Conservation (phyloP, 2,113 vertebrate genomes). For the Ancistrus triradiatus region DNA sequence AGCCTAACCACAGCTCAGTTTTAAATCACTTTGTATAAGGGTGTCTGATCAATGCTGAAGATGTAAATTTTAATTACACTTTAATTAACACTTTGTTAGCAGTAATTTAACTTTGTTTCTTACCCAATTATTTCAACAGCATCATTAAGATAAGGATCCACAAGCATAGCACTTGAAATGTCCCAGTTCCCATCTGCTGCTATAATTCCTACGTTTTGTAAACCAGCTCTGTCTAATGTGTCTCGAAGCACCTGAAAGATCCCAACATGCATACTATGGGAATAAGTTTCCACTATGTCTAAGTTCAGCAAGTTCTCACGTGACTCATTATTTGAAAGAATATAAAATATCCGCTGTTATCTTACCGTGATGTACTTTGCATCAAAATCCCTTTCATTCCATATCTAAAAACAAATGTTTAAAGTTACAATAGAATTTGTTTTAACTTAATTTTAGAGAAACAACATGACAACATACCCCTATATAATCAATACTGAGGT, state of each 20-base stretch:
- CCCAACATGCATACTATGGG: not conserved
- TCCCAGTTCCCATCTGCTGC: conserved; percentile 82
- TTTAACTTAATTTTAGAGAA: not conserved
- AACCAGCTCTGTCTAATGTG: conserved; percentile 76
- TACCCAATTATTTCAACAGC: conserved; percentile 82
- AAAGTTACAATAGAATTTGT: not conserved
- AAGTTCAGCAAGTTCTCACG: not conserved
- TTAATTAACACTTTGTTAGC: too few species aligned
- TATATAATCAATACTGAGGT: conserved; percentile 89
- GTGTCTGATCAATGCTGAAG: too few species aligned
- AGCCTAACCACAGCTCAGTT: too few species aligned
- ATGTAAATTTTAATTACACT: too few species aligned
- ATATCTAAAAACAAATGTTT: conserved; percentile 74
- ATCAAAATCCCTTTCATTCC: conserved; percentile 86
- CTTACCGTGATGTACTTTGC: conserved; percentile 89
- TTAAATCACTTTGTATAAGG: too few species aligned
- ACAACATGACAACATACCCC: conserved; percentile 75
- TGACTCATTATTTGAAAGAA: not conserved
- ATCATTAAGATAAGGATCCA: conserved; percentile 77
- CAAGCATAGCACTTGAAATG: conserved; percentile 65
- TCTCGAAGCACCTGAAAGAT: conserved; percentile 76
- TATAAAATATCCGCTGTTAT: not conserved
- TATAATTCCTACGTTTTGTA: conserved; percentile 74
- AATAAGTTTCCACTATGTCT: too few species aligned
- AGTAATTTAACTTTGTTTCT: conserved; percentile 53